Evolutionary conservation across 92 coral and sea anemone species (phyloP), one percentile per base, ranked within the genome.

Genomic region (Actinostola sp.): DNA sequence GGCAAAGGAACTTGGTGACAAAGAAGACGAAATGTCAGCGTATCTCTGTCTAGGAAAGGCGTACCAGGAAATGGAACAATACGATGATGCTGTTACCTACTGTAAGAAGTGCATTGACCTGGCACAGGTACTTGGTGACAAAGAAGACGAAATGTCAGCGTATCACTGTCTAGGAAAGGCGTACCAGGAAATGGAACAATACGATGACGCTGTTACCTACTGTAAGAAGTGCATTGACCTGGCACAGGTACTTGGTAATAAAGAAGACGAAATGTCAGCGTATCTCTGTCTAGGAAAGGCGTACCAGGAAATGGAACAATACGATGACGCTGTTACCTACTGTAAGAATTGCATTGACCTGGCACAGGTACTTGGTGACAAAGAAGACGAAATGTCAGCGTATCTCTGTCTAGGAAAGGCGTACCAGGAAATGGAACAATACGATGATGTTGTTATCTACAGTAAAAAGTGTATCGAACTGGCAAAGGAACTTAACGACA

Each of bases 61-160:
- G 16, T 60, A 73, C 24, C 15, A 13, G 24, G 43, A 28, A 16
- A 34, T 43, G 9, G 38, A 51, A 26, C 54, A 45, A 44, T 16
- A 73, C 34, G 70, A 38, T 14, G 63, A 73, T n/a, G 79, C 79
- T 19, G 12, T 58, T 35, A 3, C 17, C 27, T 25, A 39, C 70
- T 28, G 14, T n/a, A 55, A 25, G 46, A 26, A 13, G 19, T 50
- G 51, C 17, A 38, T 72, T 14, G 35, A 56, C 26, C 34, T 72
- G 25, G 48, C 70, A 15, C 28, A 72, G 67, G 66, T 56, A 32
- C 36, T 42, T 36, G 78, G 67, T 36, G 35, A 58, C 55, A 72
- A 58, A 52, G 55, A 60, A 35, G 53, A 35, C 2, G 69, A 63
- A 28, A 42, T 42, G 31, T 11, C 16, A 16, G 49, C 52, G 11